Percentiles rank a stretch among this genome's conserved stretches.
Evolutionary conservation across 1,140 invertebrate genomes (phyloP).

Genomic region (Eupristina koningsbergeri): DNA sequence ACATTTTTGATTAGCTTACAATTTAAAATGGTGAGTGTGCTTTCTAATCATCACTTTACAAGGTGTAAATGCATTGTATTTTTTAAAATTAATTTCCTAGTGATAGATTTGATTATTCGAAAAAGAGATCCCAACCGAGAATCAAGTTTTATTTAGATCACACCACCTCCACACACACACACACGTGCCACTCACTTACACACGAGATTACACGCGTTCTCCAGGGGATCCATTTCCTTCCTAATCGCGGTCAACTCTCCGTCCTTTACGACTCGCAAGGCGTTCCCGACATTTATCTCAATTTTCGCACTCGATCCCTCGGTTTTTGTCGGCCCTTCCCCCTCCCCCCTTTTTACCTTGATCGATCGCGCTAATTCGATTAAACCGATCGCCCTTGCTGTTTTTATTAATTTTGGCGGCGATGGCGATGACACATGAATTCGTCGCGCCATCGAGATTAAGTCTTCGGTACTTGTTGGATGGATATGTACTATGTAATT

Average conservation of each 20-base stretch:
- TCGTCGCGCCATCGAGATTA: conserved; percentile 13
- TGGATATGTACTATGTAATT: background rate
- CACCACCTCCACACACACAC: no score
- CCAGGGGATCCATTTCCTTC: background rate
- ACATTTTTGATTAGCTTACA: no score
- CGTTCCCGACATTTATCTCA: background rate
- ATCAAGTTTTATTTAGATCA: no score
- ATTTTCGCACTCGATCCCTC: background rate
- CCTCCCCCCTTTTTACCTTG: background rate
- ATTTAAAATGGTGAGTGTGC: no score
- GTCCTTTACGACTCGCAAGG: background rate
- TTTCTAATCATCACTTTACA: no score
- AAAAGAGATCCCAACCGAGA: no score
- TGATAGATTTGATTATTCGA: no score
- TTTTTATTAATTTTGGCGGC: background rate
- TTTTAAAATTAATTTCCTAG: no score
- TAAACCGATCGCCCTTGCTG: conserved; percentile 21
- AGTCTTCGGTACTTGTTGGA: background rate
- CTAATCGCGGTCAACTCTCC: background rate
- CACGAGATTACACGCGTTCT: no score
- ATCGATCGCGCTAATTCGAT: conserved; percentile 33
- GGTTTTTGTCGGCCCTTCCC: no score
- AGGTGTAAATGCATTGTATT: no score
- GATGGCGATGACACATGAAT: background rate
- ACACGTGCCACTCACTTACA: no score